A percentile compares a stretch with the other conserved stretches of the same genome.
Conservation (phyloP, 2,797 vertebrate species). For the Xenentodon cancila region DNA sequence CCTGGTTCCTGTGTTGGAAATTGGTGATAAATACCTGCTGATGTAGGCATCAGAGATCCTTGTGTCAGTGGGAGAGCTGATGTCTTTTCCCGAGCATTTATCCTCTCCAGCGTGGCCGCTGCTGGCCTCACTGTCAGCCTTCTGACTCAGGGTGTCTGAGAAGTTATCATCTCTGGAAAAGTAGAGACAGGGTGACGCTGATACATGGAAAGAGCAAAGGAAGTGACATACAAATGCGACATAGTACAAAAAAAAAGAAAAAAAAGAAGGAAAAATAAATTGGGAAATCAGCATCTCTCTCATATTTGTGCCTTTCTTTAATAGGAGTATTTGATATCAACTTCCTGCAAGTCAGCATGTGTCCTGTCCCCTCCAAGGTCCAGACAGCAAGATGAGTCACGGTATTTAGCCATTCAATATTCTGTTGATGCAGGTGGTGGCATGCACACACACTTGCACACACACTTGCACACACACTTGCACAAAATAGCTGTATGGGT, state of each 20-base stretch:
- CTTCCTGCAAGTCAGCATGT: conserved; percentile 63
- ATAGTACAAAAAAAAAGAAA: background rate
- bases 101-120: conserved; percentile 93
- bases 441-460: background rate
- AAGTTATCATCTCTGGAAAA: conserved; percentile 93
- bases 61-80: conserved; percentile 89
- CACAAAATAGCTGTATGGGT: conserved; percentile 31
- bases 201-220: conserved; percentile 33
- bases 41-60: conserved; percentile 88
- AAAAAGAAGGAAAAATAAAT: no score
- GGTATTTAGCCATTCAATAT: conserved; percentile 45
- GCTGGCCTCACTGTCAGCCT: conserved; percentile 97
- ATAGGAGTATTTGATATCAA: conserved; percentile 51
- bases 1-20: background rate
- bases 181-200: conserved; percentile 43
- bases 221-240: conserved; percentile 29
- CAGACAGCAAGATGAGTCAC: conserved; percentile 64
- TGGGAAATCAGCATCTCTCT: conserved; percentile 48
- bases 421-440: conserved; percentile 34
- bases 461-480: background rate
- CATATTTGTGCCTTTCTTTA: conserved; percentile 28
- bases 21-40: conserved; percentile 81
- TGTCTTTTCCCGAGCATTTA: conserved; percentile 92
- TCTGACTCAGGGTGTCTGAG: conserved; percentile 97
- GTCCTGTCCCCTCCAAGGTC: conserved; percentile 31